These are phyloP conservation scores for Trachymyrmex septentrionalis DNA, from an alignment of 1,140 invertebrate genomes.

Conservation along the genomic window DNA sequence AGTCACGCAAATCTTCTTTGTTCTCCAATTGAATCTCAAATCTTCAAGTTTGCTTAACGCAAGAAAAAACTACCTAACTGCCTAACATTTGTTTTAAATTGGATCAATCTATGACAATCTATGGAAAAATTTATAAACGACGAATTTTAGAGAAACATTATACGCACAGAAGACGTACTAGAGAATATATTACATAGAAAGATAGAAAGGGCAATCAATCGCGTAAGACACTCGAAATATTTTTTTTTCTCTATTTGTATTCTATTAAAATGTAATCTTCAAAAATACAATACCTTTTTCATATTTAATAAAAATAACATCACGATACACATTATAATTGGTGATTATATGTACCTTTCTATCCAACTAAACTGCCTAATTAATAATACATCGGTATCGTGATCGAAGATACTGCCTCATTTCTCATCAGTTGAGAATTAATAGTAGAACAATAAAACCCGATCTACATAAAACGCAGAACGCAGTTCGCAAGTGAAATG, in stretches of 20 bases:
- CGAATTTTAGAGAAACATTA: neutral
- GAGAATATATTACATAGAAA: neutral
- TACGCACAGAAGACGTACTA: neutral
- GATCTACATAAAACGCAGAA: no score
- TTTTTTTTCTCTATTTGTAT: neutral
- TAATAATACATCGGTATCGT: conserved; percentile 42
- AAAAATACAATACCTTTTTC: neutral
- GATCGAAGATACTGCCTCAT: conserved; percentile 59
- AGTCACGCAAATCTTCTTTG: conserved; percentile 81
- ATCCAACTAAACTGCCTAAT: conserved; percentile 21
- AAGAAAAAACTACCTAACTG: neutral
- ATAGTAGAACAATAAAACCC: conserved; percentile 55
- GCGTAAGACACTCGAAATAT: neutral
- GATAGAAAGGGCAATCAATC: neutral
- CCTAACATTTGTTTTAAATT: neutral
- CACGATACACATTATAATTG: neutral
- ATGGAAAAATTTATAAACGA: neutral
- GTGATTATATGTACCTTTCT: neutral
- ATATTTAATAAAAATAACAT: neutral
- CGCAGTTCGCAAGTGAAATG: no score
- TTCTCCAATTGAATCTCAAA: conserved; percentile 56
- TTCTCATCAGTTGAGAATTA: conserved; percentile 50
- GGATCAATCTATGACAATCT: neutral
- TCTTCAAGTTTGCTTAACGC: conserved; percentile 50
- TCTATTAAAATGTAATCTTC: neutral